Percentiles rank a stretch among this genome's conserved stretches.
Conservation (phyloP, 2,888 invertebrate species). For the Orchesellides sinensis region DNA sequence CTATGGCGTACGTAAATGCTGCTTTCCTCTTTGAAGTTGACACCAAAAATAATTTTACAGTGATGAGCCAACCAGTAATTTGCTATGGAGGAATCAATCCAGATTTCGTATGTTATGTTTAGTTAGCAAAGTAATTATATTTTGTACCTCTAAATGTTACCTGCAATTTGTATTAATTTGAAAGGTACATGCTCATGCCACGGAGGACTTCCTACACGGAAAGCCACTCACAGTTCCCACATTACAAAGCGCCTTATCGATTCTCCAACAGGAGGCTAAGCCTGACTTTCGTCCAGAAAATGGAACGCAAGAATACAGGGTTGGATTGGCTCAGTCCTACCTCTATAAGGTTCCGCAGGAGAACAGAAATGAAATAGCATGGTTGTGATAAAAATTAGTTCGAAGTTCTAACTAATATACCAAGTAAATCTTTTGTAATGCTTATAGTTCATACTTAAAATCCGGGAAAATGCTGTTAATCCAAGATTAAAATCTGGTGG, state of each 20-base stretch:
- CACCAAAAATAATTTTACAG: slow-evolving; percentile 78
- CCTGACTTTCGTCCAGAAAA: slow-evolving; percentile 77
- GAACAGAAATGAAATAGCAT: background rate
- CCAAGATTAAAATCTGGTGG: slow-evolving; percentile 31
- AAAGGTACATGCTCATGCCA: slow-evolving; percentile 80
- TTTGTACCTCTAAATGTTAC: background rate
- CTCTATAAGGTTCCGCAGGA: slow-evolving; percentile 28
- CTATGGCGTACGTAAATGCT: slow-evolving; percentile 87
- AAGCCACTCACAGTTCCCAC: slow-evolving; percentile 78
- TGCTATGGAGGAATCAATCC: slow-evolving; percentile 77
- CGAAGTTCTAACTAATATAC: no score
- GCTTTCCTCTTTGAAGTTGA: slow-evolving; percentile 83
- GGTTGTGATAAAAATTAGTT: no score
- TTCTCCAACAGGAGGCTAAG: slow-evolving; percentile 11
- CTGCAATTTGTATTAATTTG: background rate
- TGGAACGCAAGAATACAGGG: slow-evolving; percentile 25
- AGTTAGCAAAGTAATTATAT: background rate
- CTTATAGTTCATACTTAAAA: slow-evolving; percentile 83
- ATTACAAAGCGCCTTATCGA: slow-evolving; percentile 78
- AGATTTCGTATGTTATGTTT: slow-evolving; percentile 67
- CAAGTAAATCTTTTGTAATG: slow-evolving; percentile 79
- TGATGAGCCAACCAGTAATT: slow-evolving; percentile 77
- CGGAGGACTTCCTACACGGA: slow-evolving; percentile 79
- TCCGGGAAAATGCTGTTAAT: background rate
- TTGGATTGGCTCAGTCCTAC: slow-evolving; percentile 25